Evolutionary conservation across 2,113 vertebrate genomes (phyloP).

Genomic region (Nothocercus nigrocapillus): DNA sequence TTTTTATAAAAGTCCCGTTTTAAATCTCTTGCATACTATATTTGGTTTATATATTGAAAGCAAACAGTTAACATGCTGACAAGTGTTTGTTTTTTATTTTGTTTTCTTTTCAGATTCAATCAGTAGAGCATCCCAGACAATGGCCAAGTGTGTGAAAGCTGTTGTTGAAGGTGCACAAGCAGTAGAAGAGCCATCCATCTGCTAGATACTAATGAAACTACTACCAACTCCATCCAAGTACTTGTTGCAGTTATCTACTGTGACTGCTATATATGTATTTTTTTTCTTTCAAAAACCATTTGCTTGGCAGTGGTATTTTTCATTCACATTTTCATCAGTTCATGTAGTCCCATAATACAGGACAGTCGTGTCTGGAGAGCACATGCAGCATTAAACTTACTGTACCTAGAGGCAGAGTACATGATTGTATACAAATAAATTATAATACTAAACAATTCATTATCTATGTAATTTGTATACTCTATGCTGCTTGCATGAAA

Average conservation of each 20-base stretch:
- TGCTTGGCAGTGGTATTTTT: background rate
- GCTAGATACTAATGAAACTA: constrained; percentile 70
- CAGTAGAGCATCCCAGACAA: constrained; percentile 95
- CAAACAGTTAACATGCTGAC: background rate
- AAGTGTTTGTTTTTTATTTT: background rate
- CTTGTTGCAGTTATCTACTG: constrained; percentile 12
- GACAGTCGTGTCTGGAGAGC: constrained; percentile 50
- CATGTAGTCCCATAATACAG: constrained; percentile 33
- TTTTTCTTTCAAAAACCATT: constrained; percentile 1
- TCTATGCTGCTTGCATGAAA: background rate
- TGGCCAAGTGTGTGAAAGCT: constrained; percentile 98
- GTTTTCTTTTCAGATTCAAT: constrained; percentile 87
- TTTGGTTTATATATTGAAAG: background rate
- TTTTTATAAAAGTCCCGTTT: background rate
- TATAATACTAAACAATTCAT: constrained; percentile 52
- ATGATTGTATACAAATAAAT: constrained; percentile 65
- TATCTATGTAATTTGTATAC: background rate
- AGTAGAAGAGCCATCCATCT: constrained; percentile 92
- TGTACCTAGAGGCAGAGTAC: constrained; percentile 22
- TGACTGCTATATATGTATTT: background rate
- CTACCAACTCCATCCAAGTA: background rate
- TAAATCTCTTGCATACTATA: background rate
- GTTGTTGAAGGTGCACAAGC: constrained; percentile 93
- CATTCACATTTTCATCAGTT: constrained; percentile 41
- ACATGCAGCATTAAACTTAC: constrained; percentile 18